Evolutionary conservation across 2,113 vertebrate species (phyloP).

Genomic region (Hippopotamus amphibius): DNA sequence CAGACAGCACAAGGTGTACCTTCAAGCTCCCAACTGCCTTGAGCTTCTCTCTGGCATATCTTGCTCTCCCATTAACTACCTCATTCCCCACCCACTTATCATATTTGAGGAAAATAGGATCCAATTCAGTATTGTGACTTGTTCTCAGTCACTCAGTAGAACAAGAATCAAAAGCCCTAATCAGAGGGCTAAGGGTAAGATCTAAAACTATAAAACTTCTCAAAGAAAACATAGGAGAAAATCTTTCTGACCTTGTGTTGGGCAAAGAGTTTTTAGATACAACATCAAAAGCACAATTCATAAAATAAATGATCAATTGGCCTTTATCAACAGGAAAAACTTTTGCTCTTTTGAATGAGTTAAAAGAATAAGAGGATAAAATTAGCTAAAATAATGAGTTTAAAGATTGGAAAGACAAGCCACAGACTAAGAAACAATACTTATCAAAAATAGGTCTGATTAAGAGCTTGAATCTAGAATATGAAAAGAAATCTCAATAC

Average conservation of each 20-base stretch:
- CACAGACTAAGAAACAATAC: background rate
- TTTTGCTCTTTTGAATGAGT: background rate
- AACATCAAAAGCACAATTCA: background rate
- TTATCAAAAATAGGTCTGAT: background rate
- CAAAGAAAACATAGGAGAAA: background rate
- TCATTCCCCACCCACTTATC: background rate
- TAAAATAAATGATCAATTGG: background rate
- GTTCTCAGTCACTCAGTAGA: background rate
- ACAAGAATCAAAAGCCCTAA: background rate
- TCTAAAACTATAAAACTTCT: background rate
- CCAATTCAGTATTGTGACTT: background rate
- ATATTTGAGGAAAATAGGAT: no score
- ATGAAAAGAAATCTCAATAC: background rate
- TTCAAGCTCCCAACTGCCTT: background rate
- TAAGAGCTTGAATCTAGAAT: background rate
- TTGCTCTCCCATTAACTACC: background rate
- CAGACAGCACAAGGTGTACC: accelerated
- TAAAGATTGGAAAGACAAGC: background rate
- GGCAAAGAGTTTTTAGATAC: background rate
- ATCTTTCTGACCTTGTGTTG: background rate
- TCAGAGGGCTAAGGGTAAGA: background rate
- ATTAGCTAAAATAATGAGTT: background rate
- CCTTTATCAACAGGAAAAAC: background rate
- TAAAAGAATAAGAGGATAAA: background rate
- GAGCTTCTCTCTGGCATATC: background rate